Base-by-base conservation (phyloP, 2,113 vertebrate species). In the Epinephelus fuscoguttatus region DNA sequence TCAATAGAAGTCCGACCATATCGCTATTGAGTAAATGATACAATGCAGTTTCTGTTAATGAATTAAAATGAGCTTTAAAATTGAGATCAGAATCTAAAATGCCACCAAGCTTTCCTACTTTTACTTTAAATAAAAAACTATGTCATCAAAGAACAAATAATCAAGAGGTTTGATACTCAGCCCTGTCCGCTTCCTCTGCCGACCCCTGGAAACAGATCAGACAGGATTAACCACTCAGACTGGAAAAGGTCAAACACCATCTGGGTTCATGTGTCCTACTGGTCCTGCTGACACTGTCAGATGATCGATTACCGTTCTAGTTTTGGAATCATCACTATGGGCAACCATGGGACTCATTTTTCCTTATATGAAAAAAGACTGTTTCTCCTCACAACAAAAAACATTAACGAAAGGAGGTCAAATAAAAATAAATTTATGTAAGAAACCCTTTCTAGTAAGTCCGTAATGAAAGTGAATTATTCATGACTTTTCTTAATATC, bases 181-280 rank as follows among this genome's bases (percentile, higher is more conserved):
- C 10, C 6, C 3, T 23, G 1, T 10, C 8, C 4, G 11, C 11
- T 45, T 8, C 42, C 42, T 11, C 11, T 45, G 42, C 40, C 7
- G 27, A 40, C 56, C 61, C 9, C 50, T 8, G 14, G 66, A 70
- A 23, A 59, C 50, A 30, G 42, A 70, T 70, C 64, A 78, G 74
- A 78, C 25, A 70, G 75, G 57, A 84, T 70, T 45, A 70, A 73
- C 23, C 11, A 12, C 19, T 79, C 21, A 50, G 71, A 70, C n/a
- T 18, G 30, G 42, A 25, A 63, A 70, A 49, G 75, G 55, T 78
- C 42, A 64, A 70, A 57, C 62, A 60, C 18, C n/a, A 72, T 73
- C 56, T 50, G 37, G 60, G 27, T 71, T 67, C 78, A 76, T 56
- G 72, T 25, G 49, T 27, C 57, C 57, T 30, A 62, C 21, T 56